phyloP scores from a whole-genome alignment of 2,797 vertebrate species.

The Melanotaenia boesemani region DNA sequence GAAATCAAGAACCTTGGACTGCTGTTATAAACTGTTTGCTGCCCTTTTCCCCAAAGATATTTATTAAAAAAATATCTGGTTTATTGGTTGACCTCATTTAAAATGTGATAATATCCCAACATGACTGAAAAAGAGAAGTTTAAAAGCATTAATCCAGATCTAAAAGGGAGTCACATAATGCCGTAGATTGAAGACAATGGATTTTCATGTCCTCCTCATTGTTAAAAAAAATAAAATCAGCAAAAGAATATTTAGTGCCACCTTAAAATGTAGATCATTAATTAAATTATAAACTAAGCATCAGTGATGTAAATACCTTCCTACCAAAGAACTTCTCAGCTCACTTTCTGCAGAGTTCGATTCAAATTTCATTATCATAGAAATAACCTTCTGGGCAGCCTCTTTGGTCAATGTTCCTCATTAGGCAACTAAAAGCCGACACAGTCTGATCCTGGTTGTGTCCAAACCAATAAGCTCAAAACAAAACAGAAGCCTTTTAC shows the following conservation, averaged over 20 bases:
- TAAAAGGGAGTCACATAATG: neutral
- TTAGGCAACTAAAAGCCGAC: neutral
- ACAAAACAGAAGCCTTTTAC: constrained; percentile 1
- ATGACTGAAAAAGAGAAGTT: neutral
- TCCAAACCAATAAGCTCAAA: constrained; percentile 3
- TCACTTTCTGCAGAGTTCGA: neutral
- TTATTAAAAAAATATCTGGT: too few species aligned
- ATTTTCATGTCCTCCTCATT: neutral
- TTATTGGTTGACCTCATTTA: neutral
- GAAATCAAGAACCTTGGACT: too few species aligned
- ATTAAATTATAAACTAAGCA: too few species aligned
- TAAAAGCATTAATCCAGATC: neutral
- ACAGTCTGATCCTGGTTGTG: neutral
- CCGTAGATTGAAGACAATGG: neutral
- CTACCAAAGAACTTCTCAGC: neutral
- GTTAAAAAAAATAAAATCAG: too few species aligned
- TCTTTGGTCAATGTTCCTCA: neutral
- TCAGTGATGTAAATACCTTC: neutral
- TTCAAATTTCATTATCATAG: too few species aligned
- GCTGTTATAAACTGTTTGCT: too few species aligned
- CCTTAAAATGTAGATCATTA: neutral
- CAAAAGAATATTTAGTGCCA: too few species aligned
- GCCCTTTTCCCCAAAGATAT: too few species aligned
- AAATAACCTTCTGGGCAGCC: neutral
- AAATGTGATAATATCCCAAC: neutral